Evolutionary conservation across 2,113 vertebrate genomes (phyloP).

Genomic region (Passer montanus): DNA sequence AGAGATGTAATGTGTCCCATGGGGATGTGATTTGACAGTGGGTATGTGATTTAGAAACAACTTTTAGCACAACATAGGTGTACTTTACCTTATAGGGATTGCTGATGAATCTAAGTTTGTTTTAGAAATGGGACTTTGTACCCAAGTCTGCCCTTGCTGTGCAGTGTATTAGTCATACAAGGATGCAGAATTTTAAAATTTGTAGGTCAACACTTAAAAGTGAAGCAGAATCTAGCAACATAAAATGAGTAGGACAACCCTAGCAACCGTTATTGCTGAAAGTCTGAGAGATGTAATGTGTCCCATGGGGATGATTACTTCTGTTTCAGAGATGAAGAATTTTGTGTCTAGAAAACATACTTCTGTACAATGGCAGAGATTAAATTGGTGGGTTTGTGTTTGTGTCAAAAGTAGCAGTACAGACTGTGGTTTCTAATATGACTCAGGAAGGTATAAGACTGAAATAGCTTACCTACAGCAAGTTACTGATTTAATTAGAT

Average conservation of each 20-base stretch:
- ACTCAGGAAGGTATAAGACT: not conserved
- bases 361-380: not conserved
- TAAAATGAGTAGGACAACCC: not conserved
- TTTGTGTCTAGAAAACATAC: not conserved
- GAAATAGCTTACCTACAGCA: not conserved
- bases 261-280: not conserved
- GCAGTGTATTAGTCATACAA: not conserved
- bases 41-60: not conserved
- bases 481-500: not conserved
- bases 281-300: not conserved
- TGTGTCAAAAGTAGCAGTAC: not conserved
- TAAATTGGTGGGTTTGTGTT: not conserved
- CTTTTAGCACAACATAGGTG: not conserved
- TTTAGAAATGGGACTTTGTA: constrained; percentile 3
- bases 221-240: not conserved
- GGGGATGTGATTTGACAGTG: not conserved
- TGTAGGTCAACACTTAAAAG: not conserved
- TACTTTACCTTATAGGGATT: not conserved
- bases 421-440: not conserved
- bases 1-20: not conserved
- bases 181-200: not conserved
- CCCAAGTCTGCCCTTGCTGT: not conserved
- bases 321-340: not conserved
- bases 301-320: not conserved
- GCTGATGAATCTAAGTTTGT: not conserved